Conservation (phyloP, 2,113 vertebrate genomes). For the Genyomyrus donnyi region DNA sequence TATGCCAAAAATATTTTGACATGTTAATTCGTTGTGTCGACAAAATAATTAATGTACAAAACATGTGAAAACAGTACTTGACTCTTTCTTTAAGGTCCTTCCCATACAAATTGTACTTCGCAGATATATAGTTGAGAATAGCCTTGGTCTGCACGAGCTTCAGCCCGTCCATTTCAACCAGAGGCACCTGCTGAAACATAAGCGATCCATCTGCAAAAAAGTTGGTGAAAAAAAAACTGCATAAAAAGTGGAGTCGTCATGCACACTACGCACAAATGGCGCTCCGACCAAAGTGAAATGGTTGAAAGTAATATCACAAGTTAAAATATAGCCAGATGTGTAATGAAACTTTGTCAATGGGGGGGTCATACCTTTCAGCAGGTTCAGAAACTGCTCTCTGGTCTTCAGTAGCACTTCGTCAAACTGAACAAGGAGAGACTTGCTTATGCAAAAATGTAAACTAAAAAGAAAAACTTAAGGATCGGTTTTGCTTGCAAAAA, state of each 20-base stretch:
- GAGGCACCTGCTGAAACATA: constrained; percentile 79
- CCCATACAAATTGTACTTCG: constrained; percentile 78
- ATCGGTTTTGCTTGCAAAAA: not conserved
- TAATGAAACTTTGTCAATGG: not conserved
- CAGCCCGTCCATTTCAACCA: constrained; percentile 88
- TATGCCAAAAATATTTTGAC: not conserved
- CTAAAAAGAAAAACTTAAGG: not conserved
- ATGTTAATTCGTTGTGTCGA: not conserved
- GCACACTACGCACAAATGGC: not conserved
- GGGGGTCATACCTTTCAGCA: constrained; percentile 65
- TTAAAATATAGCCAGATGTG: not conserved
- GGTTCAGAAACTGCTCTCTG: constrained; percentile 65
- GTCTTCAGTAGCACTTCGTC: constrained; percentile 72
- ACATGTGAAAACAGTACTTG: constrained; percentile 50
- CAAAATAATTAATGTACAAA: not conserved
- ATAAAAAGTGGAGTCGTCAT: not conserved
- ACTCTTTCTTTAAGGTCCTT: constrained; percentile 74
- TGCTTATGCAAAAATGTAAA: not conserved
- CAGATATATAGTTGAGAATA: constrained; percentile 80
- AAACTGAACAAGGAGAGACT: constrained; percentile 55
- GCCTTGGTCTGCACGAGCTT: constrained; percentile 78
- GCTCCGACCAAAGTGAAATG: not conserved
- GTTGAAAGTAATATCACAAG: not conserved
- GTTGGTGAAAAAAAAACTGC: not conserved
- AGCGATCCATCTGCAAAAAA: constrained; percentile 57